phyloP scores from a whole-genome alignment of 2,888 invertebrate genomes.

The Zygogramma bicolorata region DNA sequence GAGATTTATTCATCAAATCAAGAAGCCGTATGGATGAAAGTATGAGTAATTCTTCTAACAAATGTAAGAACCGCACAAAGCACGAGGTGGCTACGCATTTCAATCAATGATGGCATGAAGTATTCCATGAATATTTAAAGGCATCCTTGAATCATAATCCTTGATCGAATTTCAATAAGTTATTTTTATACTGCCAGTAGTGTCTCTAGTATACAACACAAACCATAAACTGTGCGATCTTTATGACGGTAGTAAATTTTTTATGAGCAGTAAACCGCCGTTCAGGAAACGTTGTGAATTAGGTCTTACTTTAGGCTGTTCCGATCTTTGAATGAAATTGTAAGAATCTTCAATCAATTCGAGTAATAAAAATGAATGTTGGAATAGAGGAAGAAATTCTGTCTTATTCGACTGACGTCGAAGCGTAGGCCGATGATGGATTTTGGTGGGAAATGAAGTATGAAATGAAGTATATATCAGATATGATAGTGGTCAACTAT shows the following conservation, averaged over 20 bases:
- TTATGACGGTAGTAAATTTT: conserved; percentile 49
- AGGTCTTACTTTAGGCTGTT: conserved; percentile 5
- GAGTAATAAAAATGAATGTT: neutral
- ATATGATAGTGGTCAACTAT: too few species aligned
- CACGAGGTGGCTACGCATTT: too few species aligned
- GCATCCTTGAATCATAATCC: conserved; percentile 10
- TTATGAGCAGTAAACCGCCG: conserved; percentile 45
- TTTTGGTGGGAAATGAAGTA: too few species aligned
- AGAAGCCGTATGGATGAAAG: too few species aligned
- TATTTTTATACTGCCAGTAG: conserved; percentile 4
- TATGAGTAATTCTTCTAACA: too few species aligned
- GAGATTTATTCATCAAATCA: too few species aligned
- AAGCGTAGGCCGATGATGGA: neutral
- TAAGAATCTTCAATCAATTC: neutral
- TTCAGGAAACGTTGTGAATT: conserved; percentile 16
- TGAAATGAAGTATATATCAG: too few species aligned
- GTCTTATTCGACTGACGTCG: neutral
- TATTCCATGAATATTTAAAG: neutral
- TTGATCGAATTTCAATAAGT: conserved; percentile 23
- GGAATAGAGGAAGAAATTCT: neutral
- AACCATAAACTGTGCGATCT: conserved; percentile 32
- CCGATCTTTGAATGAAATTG: neutral
- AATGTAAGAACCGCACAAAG: too few species aligned
- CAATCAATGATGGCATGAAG: neutral
- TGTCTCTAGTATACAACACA: conserved; percentile 26